A percentile compares a stretch with the other conserved stretches of the same genome.
phyloP scores from a whole-genome alignment of 2,113 vertebrate genomes.

The Xenus cinereus region DNA sequence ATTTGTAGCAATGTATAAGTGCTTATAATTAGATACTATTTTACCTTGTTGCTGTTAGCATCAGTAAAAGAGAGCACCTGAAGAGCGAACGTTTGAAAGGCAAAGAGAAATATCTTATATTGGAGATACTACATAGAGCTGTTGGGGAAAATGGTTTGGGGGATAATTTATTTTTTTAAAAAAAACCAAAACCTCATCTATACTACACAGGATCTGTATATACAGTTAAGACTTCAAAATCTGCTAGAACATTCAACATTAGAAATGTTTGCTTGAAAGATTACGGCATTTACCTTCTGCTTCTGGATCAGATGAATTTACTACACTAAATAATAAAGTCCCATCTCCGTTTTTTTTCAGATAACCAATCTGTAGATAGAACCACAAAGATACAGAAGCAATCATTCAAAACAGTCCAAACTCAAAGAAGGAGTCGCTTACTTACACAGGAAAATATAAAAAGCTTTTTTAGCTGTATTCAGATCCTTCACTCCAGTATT shows the following conservation, averaged over 20 bases:
- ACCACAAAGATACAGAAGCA: background rate
- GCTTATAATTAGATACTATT: background rate
- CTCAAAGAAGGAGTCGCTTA: background rate
- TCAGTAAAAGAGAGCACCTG: background rate
- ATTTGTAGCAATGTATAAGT: background rate
- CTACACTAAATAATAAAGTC: constrained; percentile 87
- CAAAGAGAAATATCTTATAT: background rate
- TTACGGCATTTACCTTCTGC: constrained; percentile 80
- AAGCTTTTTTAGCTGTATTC: background rate
- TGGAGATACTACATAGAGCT: background rate
- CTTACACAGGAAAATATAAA: background rate
- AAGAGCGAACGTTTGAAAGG: background rate
- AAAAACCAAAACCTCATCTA: background rate
- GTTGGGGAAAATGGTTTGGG: background rate
- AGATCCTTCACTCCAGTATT: background rate
- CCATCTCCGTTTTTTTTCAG: constrained; percentile 87
- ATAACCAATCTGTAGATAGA: constrained; percentile 86
- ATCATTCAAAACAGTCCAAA: background rate
- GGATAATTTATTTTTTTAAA: background rate
- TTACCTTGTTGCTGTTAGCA: background rate
- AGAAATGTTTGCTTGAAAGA: background rate
- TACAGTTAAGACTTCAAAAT: background rate
- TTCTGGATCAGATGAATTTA: constrained; percentile 89
- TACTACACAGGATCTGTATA: background rate
- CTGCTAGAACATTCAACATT: background rate